Evolutionary conservation across 2,888 invertebrate genomes (phyloP), one percentile per base, ranked within the genome.

Genomic region (Epistrophe eligans): DNA sequence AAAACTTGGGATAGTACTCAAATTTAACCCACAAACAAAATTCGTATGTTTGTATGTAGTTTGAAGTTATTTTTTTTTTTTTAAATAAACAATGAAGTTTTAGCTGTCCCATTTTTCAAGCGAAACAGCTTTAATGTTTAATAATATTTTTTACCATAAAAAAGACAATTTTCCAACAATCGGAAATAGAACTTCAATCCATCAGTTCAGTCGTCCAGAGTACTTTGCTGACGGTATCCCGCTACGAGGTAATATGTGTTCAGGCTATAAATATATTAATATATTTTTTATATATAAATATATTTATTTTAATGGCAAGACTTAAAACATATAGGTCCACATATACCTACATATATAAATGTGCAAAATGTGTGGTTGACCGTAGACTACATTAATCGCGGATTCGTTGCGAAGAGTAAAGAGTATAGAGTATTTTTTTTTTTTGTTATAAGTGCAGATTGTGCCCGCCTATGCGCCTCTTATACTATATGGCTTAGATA

Each of bases 351-450:
- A 32, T 32, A 40, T 62, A 28, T 43, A 8, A 40, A 24, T 5
- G 43, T 15, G 62, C 40, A 40, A 45, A 66, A 66, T 66, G 66
- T 64, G 32, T 48, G 64, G 64, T 64, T 64, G 50, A 35, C 17
- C 15, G 3, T 66, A 24, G 43, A 55, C 55, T 77, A 73, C 48
- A 48, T 58, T 73, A 60, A 73, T 57, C 72, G 57, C 10, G 13
- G 60, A 58, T 58, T 57, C 72, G 9, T 24, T 1, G 24, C 24
- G 2, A 24, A 24, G 24, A 24, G 24, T 24, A 24, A n/a, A 43
- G 55, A 64, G 24, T 52, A 24, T 13, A 13, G 58, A 55, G 24
- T 43, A 11, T 9, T 11, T 38, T 19, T 71, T 60, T 52, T 71
- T 52, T 52, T 58, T 19, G 0, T 50, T 6, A 11, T n/a, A 58